Evolutionary conservation across 1,140 invertebrate genomes (phyloP).

Genomic region (Zaprionus africanus): DNA sequence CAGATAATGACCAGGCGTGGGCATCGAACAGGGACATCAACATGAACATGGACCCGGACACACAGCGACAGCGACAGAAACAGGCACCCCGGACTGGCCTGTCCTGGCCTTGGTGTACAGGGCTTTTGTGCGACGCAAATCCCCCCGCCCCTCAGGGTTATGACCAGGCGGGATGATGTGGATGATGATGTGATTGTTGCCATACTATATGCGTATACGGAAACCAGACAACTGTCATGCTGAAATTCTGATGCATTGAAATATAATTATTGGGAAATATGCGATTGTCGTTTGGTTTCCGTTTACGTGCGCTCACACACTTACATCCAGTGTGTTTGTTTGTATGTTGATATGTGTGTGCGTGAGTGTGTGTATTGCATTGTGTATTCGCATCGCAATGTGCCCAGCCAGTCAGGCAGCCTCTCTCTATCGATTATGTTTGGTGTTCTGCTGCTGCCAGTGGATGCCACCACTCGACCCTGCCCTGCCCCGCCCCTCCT

Average conservation of each 20-base stretch:
- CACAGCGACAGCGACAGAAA: neutral
- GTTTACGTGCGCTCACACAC: conserved; percentile 60
- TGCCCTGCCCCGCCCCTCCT: neutral
- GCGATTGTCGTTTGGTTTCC: conserved; percentile 80
- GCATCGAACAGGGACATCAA: conserved; percentile 35
- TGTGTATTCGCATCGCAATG: conserved; percentile 4
- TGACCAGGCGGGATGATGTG: conserved; percentile 23
- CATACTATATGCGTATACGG: conserved; percentile 41
- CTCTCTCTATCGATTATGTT: conserved; percentile 46
- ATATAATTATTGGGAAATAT: conserved; percentile 84
- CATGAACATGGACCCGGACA: conserved; percentile 15
- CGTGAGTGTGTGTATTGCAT: neutral
- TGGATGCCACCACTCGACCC: conserved; percentile 1
- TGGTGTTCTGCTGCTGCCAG: conserved; percentile 17
- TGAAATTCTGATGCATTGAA: conserved; percentile 82
- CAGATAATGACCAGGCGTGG: conserved; percentile 73
- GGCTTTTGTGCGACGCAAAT: neutral
- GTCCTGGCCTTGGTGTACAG: neutral
- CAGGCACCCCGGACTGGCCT: neutral
- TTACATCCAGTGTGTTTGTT: neutral
- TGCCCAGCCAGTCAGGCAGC: conserved; percentile 4
- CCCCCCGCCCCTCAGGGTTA: neutral
- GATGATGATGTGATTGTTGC: conserved; percentile 43
- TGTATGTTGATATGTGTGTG: conserved; percentile 4
- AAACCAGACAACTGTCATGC: conserved; percentile 77